These are phyloP conservation scores for Poeciliopsis turneri DNA, from an alignment of 2,797 vertebrate genomes.

Conservation along the genomic window DNA sequence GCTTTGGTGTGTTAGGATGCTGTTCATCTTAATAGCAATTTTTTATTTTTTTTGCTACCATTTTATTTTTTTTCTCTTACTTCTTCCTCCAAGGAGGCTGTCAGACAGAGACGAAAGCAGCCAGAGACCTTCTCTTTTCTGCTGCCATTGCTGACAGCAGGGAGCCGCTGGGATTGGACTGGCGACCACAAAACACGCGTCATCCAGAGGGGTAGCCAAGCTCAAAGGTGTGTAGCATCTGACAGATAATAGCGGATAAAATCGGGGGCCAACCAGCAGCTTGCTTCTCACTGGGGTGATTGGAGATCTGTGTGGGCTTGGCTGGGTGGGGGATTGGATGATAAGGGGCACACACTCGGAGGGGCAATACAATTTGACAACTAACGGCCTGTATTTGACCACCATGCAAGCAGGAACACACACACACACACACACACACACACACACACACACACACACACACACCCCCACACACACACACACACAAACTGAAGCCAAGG, in stretches of 20 bases:
- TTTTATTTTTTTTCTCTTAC: constrained; percentile 44
- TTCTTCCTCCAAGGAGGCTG: constrained; percentile 67
- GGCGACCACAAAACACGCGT: constrained; percentile 42
- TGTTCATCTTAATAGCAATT: constrained; percentile 72
- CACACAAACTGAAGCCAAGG: constrained; percentile 50
- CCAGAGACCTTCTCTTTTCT: constrained; percentile 55
- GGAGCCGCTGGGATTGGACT: constrained; percentile 69
- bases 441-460: constrained; percentile 22
- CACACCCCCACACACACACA: constrained; percentile 26
- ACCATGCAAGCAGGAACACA: constrained; percentile 30
- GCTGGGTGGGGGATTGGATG: constrained; percentile 29
- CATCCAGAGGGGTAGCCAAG: constrained; percentile 59
- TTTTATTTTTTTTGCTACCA: constrained; percentile 46
- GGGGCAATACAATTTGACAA: constrained; percentile 62
- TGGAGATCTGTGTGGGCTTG: constrained; percentile 20
- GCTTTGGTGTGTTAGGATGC: constrained; percentile 76
- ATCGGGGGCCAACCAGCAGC: constrained; percentile 47
- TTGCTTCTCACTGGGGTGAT: constrained; percentile 30
- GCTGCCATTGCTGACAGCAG: constrained; percentile 65
- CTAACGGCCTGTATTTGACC: constrained; percentile 55
- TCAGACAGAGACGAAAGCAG: constrained; percentile 64
- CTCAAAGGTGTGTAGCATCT: constrained; percentile 71
- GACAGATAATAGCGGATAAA: constrained; percentile 78
- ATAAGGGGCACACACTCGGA: constrained; percentile 27
- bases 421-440: constrained; percentile 30